Base-by-base conservation (phyloP, 2,888 invertebrate genomes). In the Tachystola acroxantha region DNA sequence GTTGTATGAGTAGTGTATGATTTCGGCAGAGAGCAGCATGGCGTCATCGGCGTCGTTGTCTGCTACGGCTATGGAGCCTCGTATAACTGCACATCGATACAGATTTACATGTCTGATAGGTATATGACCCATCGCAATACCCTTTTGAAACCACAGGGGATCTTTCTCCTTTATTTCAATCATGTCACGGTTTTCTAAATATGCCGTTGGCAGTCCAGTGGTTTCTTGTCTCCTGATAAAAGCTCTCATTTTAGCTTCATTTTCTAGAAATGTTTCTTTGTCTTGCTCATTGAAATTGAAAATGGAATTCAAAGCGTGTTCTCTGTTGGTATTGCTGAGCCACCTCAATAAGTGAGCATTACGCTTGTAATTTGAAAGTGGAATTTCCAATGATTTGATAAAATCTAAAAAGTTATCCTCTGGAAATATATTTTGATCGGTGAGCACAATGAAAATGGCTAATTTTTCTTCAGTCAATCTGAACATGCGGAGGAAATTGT, bases 1-100 rank as follows among this genome's bases (percentile, higher is more conserved):
- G 37, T 67, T 64, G 36, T 48, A 60, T 1, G 55, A 64, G 35
- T 71, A 72, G 41, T 51, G 61, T 7, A 64, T 40, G 9, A 72
- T 60, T 12, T 64, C 62, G 4, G 57, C 43, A 1, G 64, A 58
- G 7, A 63, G 16, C 7, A 60, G 29, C 12, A 55, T 14, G 1
- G 58, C 36, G 16, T 55, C 52, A 7, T 56, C 50, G 19, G 44
- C 40, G 2, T 50, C 34, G 5, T 37, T 20, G 22, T 56, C 53
- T 32, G 43, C 46, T 4, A 49, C 40, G 1, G 33, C 34, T 25
- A 38, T 42, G 4, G 53, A 49, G 9, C 54, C 50, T 6, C 26
- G 14, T 2, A 53, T 11, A 1, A 33, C 6, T 2, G 40, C 41
- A 7, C 22, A 43, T 6, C 30, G 34, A 36, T 53, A 53, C 6